Evolutionary conservation across 2,113 vertebrate species (phyloP), one percentile per base, ranked within the genome.

Genomic region (Odocoileus virginianus): DNA sequence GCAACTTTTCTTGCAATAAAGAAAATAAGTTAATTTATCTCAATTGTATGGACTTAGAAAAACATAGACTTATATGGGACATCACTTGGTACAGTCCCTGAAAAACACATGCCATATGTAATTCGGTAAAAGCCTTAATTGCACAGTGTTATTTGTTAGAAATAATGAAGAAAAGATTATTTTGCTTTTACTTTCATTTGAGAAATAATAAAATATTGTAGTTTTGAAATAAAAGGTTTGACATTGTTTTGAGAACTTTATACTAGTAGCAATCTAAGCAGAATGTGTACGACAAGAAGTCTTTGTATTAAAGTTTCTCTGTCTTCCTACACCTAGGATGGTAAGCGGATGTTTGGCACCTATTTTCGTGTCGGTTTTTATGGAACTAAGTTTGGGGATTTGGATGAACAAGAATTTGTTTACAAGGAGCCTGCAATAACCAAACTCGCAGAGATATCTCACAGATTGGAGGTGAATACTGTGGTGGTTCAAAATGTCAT

Each of bases 281-380:
- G 47, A 74, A 83, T 89, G 6, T 95, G 40, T 71, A 36, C 25
- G 55, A 58, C 10, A 64, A 60, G 54, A 88, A 58, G 5, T 94
- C 54, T 94, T 94, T 97, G 58, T 82, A 67, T 95, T 98, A 95
- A 98, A 96, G 83, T 98, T 95, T 96, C 87, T 95, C 97, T 94
- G 58, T 94, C 98, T 99, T 98, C 98, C 98, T 98, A 97, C 95
- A 98, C 95, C 71, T 98, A 99, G 99, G 99, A 99, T 96, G 99
- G 99, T 98, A 99, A 99, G 99, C 99, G 99, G 98, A 99, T 99
- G 99, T 99, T 99, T 98, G 99, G 99, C 95, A 99, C 99, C 57
- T 99, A 99, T 98, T 99, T 99, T 98, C 99, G 99, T 96, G 99
- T 99, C 58, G 99, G 99, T 87, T 99, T 99, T 99, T 99, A 99